Evolutionary conservation across 2,888 invertebrate species (phyloP).

Genomic region (Dilophus febrilis): DNA sequence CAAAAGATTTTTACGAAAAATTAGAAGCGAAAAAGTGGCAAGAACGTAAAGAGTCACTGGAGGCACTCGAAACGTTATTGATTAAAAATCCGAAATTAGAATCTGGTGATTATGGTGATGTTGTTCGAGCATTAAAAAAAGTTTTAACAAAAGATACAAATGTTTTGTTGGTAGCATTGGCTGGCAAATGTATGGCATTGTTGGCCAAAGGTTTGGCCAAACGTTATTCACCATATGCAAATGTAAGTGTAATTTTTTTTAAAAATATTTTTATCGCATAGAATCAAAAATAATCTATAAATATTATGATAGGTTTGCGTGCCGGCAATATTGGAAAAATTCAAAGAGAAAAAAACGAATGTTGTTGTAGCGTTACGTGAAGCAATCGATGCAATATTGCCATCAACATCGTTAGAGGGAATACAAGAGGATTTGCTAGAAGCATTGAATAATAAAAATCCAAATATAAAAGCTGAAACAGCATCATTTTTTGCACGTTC

Average conservation of each 20-base stretch:
- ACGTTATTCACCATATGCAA: slow-evolving; percentile 71
- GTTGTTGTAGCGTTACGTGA: slow-evolving; percentile 78
- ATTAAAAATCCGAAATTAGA: slow-evolving; percentile 76
- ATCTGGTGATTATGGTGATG: slow-evolving; percentile 80
- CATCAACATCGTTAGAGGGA: slow-evolving; percentile 61
- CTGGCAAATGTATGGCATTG: slow-evolving; percentile 65
- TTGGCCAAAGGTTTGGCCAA: slow-evolving; percentile 76
- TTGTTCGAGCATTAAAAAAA: slow-evolving; percentile 76
- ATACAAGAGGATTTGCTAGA: slow-evolving; percentile 74
- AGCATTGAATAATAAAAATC: slow-evolving; percentile 82
- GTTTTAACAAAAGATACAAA: slow-evolving; percentile 88
- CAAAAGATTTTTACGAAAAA: slow-evolving; percentile 91
- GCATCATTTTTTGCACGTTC: slow-evolving; percentile 63
- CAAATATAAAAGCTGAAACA: slow-evolving; percentile 74
- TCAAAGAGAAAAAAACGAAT: slow-evolving; percentile 89
- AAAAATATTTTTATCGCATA: slow-evolving; percentile 7
- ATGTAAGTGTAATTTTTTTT: slow-evolving; percentile 17
- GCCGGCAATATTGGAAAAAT: slow-evolving; percentile 76
- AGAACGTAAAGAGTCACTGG: slow-evolving; percentile 83
- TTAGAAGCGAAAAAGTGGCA: slow-evolving; percentile 94
- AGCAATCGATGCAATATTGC: slow-evolving; percentile 76
- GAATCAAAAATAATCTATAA: not conserved
- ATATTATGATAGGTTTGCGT: slow-evolving; percentile 38
- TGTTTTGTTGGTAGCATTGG: slow-evolving; percentile 77
- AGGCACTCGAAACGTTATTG: slow-evolving; percentile 58